Evolutionary conservation across 2,113 vertebrate species (phyloP).

Genomic region (Sander vitreus): DNA sequence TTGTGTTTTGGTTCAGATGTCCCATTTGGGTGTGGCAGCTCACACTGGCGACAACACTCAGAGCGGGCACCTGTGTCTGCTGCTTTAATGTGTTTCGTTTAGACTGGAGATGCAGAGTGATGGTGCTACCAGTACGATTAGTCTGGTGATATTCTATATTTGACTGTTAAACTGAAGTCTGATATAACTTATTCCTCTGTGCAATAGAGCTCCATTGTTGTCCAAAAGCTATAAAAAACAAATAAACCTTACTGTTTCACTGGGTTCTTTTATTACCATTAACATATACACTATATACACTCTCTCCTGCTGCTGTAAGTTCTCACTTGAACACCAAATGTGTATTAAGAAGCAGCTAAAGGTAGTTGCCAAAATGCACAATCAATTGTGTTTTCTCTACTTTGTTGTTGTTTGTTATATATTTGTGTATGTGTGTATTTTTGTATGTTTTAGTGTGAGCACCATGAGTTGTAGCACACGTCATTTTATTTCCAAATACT

Average conservation of each 20-base stretch:
- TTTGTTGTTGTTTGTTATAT: too few species aligned
- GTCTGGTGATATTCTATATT: background rate
- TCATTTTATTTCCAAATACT: too few species aligned
- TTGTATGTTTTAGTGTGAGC: too few species aligned
- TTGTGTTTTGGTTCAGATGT: constrained; percentile 76
- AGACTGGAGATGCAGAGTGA: constrained; percentile 8
- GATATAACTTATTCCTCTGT: background rate
- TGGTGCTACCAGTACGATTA: background rate
- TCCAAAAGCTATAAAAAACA: background rate
- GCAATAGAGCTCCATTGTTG: background rate
- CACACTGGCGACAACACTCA: constrained; percentile 55
- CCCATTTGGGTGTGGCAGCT: constrained; percentile 70
- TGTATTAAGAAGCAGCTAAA: background rate
- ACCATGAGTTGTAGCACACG: too few species aligned
- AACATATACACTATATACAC: background rate
- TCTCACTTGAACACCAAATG: background rate
- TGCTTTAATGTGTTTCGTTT: constrained; percentile 18
- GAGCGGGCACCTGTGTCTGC: constrained; percentile 55
- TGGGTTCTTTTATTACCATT: background rate
- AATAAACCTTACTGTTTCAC: background rate
- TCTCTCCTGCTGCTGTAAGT: background rate
- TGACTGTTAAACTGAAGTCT: too few species aligned
- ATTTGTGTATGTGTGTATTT: too few species aligned
- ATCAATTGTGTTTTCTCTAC: too few species aligned
- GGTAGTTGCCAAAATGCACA: background rate